Evolutionary conservation across 2,113 vertebrate genomes (phyloP).

Genomic region (Tympanuchus pallidicinctus): DNA sequence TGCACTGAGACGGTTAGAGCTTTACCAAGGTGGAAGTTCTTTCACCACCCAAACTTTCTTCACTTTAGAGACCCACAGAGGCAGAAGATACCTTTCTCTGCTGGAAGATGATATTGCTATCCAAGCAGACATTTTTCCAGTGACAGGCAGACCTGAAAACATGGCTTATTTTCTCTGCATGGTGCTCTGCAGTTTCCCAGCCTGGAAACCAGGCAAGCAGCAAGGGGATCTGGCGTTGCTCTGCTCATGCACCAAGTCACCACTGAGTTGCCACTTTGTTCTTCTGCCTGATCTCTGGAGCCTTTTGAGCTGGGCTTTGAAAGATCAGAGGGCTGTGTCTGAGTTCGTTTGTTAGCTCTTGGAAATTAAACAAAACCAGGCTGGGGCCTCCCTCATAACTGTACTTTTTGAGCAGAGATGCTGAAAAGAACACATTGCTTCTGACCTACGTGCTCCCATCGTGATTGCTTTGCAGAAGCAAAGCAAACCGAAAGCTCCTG

Average conservation of each 20-base stretch:
- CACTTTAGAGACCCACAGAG: neutral
- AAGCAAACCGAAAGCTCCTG: neutral
- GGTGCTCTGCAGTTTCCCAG: neutral
- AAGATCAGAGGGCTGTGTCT: neutral
- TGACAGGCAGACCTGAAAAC: neutral
- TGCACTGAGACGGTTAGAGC: neutral
- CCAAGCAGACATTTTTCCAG: neutral
- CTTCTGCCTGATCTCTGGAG: rapidly evolving
- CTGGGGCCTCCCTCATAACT: rapidly evolving
- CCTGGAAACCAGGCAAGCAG: rapidly evolving
- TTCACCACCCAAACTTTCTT: neutral
- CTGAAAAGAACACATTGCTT: neutral
- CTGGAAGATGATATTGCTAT: neutral
- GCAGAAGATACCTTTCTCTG: neutral
- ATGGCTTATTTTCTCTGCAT: neutral
- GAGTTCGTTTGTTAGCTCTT: neutral
- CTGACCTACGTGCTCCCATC: neutral
- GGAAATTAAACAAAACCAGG: neutral
- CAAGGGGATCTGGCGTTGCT: neutral
- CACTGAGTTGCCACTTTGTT: neutral
- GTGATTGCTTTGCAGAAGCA: neutral
- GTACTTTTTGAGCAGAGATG: neutral
- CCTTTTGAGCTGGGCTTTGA: neutral
- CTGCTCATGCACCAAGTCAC: neutral
- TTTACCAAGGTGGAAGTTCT: neutral